Conservation (phyloP, 2,888 invertebrate genomes). For the Lobophora halterata region DNA sequence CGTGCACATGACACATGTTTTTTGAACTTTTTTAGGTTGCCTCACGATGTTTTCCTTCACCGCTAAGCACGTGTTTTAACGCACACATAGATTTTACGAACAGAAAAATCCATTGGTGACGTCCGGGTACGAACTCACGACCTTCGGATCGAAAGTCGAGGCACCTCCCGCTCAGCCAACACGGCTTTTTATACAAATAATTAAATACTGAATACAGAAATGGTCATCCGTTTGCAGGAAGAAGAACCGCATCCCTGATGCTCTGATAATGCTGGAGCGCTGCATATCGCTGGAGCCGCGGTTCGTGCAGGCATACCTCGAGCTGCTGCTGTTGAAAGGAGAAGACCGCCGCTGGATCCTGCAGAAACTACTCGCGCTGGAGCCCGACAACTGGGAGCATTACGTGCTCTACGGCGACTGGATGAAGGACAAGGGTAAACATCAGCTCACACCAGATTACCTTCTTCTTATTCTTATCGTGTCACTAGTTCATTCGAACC, state of each 20-base stretch:
- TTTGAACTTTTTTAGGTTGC: too few relatives aligned
- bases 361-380: conserved; percentile 83
- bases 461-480: too few relatives aligned
- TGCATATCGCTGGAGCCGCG: conserved; percentile 85
- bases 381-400: conserved; percentile 85
- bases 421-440: conserved; percentile 83
- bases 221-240: conserved; percentile 73
- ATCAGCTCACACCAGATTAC: background rate
- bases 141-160: too few relatives aligned
- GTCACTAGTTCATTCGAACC: too few relatives aligned
- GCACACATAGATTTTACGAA: too few relatives aligned
- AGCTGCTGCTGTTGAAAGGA: conserved; percentile 80
- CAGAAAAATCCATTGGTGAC: too few relatives aligned
- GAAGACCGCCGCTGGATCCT: conserved; percentile 79
- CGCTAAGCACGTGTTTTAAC: too few relatives aligned
- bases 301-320: conserved; percentile 86
- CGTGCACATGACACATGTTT: too few relatives aligned
- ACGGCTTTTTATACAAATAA: too few relatives aligned
- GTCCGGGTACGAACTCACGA: too few relatives aligned
- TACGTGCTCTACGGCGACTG: conserved; percentile 87
- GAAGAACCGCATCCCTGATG: conserved; percentile 83
- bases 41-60: too few relatives aligned
- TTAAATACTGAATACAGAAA: background rate
- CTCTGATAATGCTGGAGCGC: conserved; percentile 84
- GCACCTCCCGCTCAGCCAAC: too few relatives aligned